phyloP scores from a whole-genome alignment of 2,797 vertebrate species.

The Melanotaenia trifasciata region DNA sequence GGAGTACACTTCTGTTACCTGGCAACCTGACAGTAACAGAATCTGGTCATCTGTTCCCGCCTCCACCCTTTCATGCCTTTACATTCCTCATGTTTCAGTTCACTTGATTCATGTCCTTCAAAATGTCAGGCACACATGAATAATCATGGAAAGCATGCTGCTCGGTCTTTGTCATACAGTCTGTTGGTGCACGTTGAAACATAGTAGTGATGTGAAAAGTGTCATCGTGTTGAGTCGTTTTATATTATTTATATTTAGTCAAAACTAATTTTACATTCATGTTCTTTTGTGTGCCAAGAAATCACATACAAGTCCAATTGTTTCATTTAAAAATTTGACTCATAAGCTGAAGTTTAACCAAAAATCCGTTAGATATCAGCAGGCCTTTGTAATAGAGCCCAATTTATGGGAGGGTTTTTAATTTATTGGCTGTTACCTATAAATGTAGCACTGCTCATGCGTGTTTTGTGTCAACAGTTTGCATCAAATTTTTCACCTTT shows the following conservation, averaged over 20 bases:
- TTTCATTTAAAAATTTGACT: slow-evolving; percentile 19
- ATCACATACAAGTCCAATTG: slow-evolving; percentile 2
- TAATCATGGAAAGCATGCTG: slow-evolving; percentile 47
- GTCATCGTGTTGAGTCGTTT: slow-evolving; percentile 17
- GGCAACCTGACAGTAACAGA: slow-evolving; percentile 76
- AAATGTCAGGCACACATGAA: slow-evolving; percentile 72
- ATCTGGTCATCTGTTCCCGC: slow-evolving; percentile 75
- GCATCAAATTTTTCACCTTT: neutral
- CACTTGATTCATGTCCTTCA: slow-evolving; percentile 54
- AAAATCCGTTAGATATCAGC: slow-evolving; percentile 22
- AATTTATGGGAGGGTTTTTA: slow-evolving; percentile 32
- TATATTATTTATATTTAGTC: slow-evolving; percentile 22
- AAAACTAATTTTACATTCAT: slow-evolving; percentile 20
- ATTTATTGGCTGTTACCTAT: slow-evolving; percentile 44
- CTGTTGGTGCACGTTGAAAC: slow-evolving; percentile 19
- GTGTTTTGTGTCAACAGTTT: neutral
- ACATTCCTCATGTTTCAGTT: slow-evolving; percentile 67
- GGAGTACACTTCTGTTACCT: slow-evolving; percentile 73
- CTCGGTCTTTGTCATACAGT: slow-evolving; percentile 26
- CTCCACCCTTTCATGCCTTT: slow-evolving; percentile 68
- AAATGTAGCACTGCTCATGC: slow-evolving; percentile 21
- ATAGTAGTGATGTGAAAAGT: slow-evolving; percentile 10
- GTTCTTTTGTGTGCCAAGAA: neutral
- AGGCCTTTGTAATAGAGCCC: slow-evolving; percentile 27
- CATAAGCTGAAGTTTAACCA: slow-evolving; percentile 30